phyloP scores from a whole-genome alignment of 2,113 vertebrate species.

The Neotoma lepida region DNA sequence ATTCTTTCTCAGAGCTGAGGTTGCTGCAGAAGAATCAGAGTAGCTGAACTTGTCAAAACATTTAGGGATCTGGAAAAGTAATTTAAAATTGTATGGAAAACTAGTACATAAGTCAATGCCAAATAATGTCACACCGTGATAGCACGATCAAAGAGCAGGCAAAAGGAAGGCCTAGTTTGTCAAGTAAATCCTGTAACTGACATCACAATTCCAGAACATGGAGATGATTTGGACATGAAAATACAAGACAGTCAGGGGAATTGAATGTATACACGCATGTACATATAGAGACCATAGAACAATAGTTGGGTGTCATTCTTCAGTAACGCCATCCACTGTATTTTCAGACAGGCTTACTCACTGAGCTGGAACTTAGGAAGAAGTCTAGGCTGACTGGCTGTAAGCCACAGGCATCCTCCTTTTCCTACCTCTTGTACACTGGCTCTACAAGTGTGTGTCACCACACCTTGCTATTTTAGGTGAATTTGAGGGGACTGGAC shows the following conservation, averaged over 20 bases:
- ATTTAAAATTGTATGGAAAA: conserved; percentile 74
- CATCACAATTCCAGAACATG: conserved; percentile 78
- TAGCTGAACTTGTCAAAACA: conserved; percentile 48
- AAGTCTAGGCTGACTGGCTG: background rate
- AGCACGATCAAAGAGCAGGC: conserved; percentile 43
- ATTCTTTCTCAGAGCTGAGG: conserved; percentile 61
- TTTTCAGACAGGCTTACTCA: background rate
- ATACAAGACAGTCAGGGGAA: conserved; percentile 74
- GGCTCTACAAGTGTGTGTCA: too few relatives aligned
- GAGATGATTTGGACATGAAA: conserved; percentile 79
- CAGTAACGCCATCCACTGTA: too few relatives aligned
- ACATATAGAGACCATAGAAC: too few relatives aligned
- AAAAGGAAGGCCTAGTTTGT: conserved; percentile 75
- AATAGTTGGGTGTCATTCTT: background rate
- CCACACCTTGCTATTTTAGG: too few relatives aligned
- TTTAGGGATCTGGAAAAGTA: conserved; percentile 63
- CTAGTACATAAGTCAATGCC: conserved; percentile 74
- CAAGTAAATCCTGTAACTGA: conserved; percentile 76
- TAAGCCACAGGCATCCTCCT: accelerated
- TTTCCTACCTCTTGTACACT: too few relatives aligned
- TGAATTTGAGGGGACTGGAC: background rate
- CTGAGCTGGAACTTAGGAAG: background rate
- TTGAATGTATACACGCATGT: background rate
- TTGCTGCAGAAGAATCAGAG: conserved; percentile 67
- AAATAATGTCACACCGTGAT: conserved; percentile 77